Evolutionary conservation across 2,797 vertebrate species (phyloP).

Genomic region (Gymnocypris eckloni): DNA sequence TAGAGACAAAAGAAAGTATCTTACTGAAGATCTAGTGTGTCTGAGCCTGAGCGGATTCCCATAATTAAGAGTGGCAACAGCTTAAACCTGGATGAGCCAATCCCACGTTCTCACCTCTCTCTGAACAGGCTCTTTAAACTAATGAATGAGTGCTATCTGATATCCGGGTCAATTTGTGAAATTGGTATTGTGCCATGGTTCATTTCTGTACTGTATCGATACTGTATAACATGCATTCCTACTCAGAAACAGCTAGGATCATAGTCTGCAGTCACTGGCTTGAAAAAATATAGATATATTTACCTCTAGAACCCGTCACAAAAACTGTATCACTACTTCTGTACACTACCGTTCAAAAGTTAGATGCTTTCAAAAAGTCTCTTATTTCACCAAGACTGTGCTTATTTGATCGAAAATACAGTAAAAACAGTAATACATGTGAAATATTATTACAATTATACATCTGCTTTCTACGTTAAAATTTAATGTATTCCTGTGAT

Average conservation of each 20-base stretch:
- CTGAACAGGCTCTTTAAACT: background rate
- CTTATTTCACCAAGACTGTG: background rate
- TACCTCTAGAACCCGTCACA: no score
- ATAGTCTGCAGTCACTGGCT: background rate
- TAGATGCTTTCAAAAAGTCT: background rate
- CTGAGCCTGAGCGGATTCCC: conserved; percentile 61
- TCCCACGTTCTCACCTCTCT: background rate
- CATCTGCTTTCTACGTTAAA: background rate
- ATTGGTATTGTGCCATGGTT: background rate
- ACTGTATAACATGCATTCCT: background rate
- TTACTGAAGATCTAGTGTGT: conserved; percentile 30
- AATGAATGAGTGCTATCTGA: conserved; percentile 32
- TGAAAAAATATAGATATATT: background rate
- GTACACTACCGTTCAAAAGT: background rate
- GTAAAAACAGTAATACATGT: background rate
- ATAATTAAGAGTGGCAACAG: conserved; percentile 63
- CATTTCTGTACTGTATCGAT: background rate
- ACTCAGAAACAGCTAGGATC: no score
- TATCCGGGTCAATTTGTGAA: background rate
- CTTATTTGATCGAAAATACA: background rate
- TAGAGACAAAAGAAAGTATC: conserved; percentile 37
- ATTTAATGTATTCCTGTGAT: background rate
- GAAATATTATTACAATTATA: background rate
- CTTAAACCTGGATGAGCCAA: conserved; percentile 52
- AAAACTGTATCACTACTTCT: background rate